A percentile compares a stretch with the other conserved stretches of the same genome.
Evolutionary conservation across 2,113 vertebrate genomes (phyloP).

Genomic region (Platichthys flesus): DNA sequence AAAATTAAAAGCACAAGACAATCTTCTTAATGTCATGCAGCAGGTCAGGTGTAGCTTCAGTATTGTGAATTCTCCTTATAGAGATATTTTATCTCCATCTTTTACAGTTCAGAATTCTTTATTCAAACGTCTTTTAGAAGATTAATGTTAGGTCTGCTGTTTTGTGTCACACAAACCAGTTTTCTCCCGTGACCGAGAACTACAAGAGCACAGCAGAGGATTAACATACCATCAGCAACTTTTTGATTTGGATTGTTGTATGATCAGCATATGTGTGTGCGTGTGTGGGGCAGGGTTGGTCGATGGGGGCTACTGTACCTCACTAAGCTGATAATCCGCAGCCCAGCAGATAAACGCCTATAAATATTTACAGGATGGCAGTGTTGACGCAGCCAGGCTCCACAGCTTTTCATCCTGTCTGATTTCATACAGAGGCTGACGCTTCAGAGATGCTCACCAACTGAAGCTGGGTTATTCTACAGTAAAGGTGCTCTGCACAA

Average conservation of each 20-base stretch:
- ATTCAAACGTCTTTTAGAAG: not conserved
- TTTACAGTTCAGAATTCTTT: not conserved
- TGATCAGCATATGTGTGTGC: not conserved
- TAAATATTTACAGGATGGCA: conserved; percentile 66
- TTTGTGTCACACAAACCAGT: conserved; percentile 3
- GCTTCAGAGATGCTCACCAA: too few species aligned
- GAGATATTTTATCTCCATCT: conserved; percentile 18
- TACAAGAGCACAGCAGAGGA: conserved; percentile 31
- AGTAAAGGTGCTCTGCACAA: not conserved
- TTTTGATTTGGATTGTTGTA: not conserved
- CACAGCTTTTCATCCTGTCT: conserved; percentile 13
- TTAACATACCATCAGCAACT: conserved; percentile 35
- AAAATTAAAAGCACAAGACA: not conserved
- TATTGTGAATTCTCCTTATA: not conserved
- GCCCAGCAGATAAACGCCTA: conserved; percentile 62
- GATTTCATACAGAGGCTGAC: not conserved
- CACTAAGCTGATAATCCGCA: conserved; percentile 70
- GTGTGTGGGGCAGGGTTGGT: not conserved
- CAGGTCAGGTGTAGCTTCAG: not conserved
- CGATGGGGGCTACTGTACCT: conserved; percentile 45
- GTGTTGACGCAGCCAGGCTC: conserved; percentile 24
- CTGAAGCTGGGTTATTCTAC: conserved; percentile 3
- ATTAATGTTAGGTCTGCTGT: not conserved
- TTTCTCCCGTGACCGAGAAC: conserved; percentile 8
- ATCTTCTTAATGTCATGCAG: not conserved